Evolutionary conservation across 2,797 vertebrate species (phyloP), one percentile per base, ranked within the genome.

Genomic region (Odontamblyopus rebecca): DNA sequence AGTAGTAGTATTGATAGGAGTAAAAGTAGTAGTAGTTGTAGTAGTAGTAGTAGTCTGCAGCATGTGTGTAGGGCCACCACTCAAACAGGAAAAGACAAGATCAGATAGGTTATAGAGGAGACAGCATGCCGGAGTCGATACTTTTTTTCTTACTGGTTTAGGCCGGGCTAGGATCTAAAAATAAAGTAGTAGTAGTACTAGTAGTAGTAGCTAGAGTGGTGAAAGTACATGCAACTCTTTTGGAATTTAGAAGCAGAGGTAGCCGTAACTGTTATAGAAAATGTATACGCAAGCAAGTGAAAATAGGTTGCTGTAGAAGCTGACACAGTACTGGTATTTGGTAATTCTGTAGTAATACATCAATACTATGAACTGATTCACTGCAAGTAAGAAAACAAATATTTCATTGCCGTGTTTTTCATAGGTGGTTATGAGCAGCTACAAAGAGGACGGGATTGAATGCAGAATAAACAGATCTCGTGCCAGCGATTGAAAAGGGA

Each of bases 401-500:
- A 41, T 63, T 19, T n/a, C 61, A 63, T 8, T 41, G 32, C 38
- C 23, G 27, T 60, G 23, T 60, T 61, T 38, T 38, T 41, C 11
- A 63, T 63, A 11, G 26, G 19, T 64, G 78, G 84, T 76, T 86
- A 77, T 86, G 83, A 89, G 84, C 86, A 86, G 82, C 61, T 72
- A 84, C 77, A 83, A 85, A 86, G 76, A 76, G 78, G 16, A 72
- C 54, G 63, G 68, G n/a, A 18, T 44, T 82, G 70, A 86, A 86
- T 78, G 16, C 61, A 86, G 80, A 85, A 88, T 77, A 88, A 87
- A 82, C 77, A 82, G 75, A 82, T 86, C 83, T 72, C 74, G 70
- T 90, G 83, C 85, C 86, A 89, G 75, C 67, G 80, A 86, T 67
- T 59, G 73, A 68, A 68, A 71, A 67, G 66, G 65, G 70, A 84